Percentiles rank a stretch among this genome's conserved stretches.
These are phyloP conservation scores for Trogon melanurus DNA, from an alignment of 2,113 vertebrate genomes.

Conservation along the genomic window DNA sequence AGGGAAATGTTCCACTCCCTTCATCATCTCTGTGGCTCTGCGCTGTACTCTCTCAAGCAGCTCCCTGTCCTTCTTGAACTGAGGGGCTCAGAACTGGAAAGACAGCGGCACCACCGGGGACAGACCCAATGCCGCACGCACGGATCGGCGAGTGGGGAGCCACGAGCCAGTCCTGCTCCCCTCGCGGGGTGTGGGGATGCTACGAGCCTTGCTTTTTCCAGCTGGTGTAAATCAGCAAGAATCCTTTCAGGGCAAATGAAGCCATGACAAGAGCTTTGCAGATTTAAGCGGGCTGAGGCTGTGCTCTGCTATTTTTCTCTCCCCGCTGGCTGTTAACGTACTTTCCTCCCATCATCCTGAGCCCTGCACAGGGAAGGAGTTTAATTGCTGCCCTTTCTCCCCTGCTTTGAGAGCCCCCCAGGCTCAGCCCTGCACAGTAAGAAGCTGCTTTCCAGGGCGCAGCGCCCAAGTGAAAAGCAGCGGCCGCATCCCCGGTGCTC, in stretches of 20 bases:
- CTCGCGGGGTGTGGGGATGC: accelerated
- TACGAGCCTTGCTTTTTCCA: not conserved
- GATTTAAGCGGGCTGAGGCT: not conserved
- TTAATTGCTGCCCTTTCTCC: constrained; percentile 32
- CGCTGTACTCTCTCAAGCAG: too few species aligned
- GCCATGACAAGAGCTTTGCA: not conserved
- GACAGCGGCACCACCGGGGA: accelerated
- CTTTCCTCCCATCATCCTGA: not conserved
- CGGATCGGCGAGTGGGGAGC: not conserved
- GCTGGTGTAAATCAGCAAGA: not conserved
- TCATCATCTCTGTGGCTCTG: too few species aligned
- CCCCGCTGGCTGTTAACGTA: not conserved
- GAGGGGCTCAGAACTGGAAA: not conserved
- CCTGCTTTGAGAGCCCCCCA: not conserved
- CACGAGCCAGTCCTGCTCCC: not conserved
- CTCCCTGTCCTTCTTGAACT: too few species aligned
- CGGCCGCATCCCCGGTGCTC: accelerated
- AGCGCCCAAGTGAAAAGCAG: not conserved
- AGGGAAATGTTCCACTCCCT: too few species aligned
- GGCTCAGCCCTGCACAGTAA: not conserved
- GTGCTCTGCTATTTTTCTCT: not conserved
- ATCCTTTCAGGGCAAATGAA: not conserved
- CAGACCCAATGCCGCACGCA: accelerated
- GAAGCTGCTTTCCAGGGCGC: not conserved
- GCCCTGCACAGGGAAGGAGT: not conserved